Conservation (phyloP, 1,140 invertebrate species). For the Sarcophaga bullata region DNA sequence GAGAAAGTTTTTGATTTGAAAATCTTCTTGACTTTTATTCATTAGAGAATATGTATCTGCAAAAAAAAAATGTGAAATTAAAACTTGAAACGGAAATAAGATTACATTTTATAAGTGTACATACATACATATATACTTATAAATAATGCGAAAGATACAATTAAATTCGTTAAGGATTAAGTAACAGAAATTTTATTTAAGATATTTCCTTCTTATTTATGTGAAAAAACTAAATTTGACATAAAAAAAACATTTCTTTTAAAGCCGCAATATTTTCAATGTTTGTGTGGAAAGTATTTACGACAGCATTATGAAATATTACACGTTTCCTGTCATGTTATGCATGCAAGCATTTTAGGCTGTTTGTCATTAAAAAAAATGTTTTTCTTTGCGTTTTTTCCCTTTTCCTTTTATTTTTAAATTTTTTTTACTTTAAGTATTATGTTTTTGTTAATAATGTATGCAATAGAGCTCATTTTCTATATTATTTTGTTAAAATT, state of each 20-base stretch:
- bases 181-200: neutral
- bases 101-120: neutral
- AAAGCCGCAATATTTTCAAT: too few species aligned
- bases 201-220: neutral
- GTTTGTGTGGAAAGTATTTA: too few species aligned
- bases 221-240: too few species aligned
- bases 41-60: neutral
- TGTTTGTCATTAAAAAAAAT: neutral
- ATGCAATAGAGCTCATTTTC: too few species aligned
- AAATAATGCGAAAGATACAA: neutral
- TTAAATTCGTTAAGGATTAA: neutral
- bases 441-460: neutral
- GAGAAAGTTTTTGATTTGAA: constrained; percentile 23
- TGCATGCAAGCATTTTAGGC: neutral
- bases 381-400: neutral
- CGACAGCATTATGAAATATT: neutral
- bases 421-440: neutral
- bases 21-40: constrained; percentile 9
- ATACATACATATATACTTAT: neutral
- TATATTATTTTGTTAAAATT: too few species aligned
- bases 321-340: constrained; percentile 21
- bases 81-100: neutral
- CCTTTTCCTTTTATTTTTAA: neutral
- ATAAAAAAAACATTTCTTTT: too few species aligned
- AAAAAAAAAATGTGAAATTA: neutral